These are phyloP conservation scores for Indicator maculatus DNA, from an alignment of 2,113 vertebrate genomes.

Conservation along the genomic window DNA sequence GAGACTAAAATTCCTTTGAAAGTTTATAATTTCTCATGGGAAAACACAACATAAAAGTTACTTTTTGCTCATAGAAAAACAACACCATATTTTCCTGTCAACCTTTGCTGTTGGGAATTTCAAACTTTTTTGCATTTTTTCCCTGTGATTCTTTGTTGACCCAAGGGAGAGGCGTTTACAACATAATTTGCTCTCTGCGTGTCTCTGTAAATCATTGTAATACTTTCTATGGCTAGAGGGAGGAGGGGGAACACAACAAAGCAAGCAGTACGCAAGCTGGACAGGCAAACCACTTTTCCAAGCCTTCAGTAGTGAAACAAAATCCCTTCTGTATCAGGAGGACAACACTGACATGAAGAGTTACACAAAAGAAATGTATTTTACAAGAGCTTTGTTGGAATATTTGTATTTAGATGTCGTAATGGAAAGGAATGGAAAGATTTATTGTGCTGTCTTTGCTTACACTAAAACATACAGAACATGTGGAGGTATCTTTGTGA, in stretches of 20 bases:
- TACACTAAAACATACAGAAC: neutral
- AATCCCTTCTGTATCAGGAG: neutral
- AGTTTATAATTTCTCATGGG: conserved; percentile 89
- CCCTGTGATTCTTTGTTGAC: conserved; percentile 82
- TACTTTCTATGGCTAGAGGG: conserved; percentile 78
- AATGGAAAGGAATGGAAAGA: neutral
- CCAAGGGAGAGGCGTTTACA: conserved; percentile 84
- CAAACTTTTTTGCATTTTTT: conserved; percentile 86
- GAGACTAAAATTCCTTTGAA: conserved; percentile 86
- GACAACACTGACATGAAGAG: neutral
- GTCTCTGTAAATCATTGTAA: conserved; percentile 88
- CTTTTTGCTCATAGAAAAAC: conserved; percentile 85
- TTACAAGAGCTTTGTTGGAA: neutral
- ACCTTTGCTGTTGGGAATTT: conserved; percentile 87
- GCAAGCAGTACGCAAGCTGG: conserved; percentile 17
- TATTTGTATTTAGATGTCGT: neutral
- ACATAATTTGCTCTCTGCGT: conserved; percentile 86
- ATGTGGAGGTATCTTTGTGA: rapidly evolving
- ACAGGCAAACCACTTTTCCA: conserved; percentile 68
- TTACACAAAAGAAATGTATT: neutral
- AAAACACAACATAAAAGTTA: conserved; percentile 85
- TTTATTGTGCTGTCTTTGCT: neutral
- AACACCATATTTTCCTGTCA: conserved; percentile 88
- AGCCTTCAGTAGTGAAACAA: neutral
- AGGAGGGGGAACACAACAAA: neutral